Percentiles rank a stretch among this genome's conserved stretches.
phyloP scores from a whole-genome alignment of 1,140 invertebrate species.

The Cotesia vestalis region DNA sequence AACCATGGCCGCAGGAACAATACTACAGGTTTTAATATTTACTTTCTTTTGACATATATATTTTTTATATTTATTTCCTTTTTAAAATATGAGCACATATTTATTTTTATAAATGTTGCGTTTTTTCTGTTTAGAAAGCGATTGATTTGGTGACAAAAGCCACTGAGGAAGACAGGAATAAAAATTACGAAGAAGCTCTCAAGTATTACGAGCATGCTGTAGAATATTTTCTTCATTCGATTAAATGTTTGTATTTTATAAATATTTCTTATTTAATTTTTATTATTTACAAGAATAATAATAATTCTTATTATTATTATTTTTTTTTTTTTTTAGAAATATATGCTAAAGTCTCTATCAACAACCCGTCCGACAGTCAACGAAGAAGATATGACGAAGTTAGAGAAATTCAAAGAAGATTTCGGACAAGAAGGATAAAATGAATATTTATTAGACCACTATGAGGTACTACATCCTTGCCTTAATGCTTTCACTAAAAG shows the following conservation, averaged over 20 bases:
- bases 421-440: slow-evolving; percentile 97
- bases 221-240: slow-evolving; percentile 98
- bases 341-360: slow-evolving; percentile 91
- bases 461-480: slow-evolving; percentile 1
- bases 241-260: slow-evolving; percentile 82
- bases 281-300: slow-evolving; percentile 3
- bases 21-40: slow-evolving; percentile 56
- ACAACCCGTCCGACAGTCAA: slow-evolving; percentile 98
- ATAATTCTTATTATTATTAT: not conserved
- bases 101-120: slow-evolving; percentile 2
- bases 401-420: slow-evolving; percentile 96
- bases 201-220: slow-evolving; percentile 96
- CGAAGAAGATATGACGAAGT: slow-evolving; percentile 92
- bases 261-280: not conserved
- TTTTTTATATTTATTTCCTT: not conserved
- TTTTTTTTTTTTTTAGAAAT: slow-evolving; percentile 74
- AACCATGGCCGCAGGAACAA: slow-evolving; percentile 74
- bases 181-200: slow-evolving; percentile 97
- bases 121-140: slow-evolving; percentile 79
- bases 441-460: not conserved
- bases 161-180: slow-evolving; percentile 97
- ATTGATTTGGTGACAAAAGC: slow-evolving; percentile 98
- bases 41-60: slow-evolving; percentile 20
- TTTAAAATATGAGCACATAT: not conserved
- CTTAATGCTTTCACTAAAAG: not conserved